These are phyloP conservation scores for Pituophis catenifer DNA, from an alignment of 2,113 vertebrate genomes.

Conservation along the genomic window DNA sequence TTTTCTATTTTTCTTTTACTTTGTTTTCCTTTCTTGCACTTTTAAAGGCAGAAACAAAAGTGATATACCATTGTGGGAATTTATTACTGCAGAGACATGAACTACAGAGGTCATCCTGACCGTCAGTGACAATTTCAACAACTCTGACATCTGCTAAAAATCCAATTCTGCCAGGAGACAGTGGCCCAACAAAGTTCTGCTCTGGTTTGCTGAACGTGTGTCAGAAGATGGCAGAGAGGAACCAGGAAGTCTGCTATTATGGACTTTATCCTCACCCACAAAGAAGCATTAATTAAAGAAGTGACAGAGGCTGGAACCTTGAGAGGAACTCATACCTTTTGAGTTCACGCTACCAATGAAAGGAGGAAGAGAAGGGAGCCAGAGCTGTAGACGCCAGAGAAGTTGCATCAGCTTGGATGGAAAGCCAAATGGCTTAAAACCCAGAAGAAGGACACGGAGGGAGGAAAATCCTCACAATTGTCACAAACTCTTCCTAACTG, in stretches of 20 bases:
- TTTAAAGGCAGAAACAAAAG: not conserved
- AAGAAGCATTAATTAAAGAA: not conserved
- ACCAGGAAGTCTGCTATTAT: not conserved
- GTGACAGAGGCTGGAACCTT: not conserved
- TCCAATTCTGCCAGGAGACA: not conserved
- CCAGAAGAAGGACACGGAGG: not conserved
- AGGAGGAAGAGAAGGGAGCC: not conserved
- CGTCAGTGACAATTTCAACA: not conserved
- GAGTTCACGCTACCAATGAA: not conserved
- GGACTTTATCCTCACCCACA: not conserved
- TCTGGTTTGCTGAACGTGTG: not conserved
- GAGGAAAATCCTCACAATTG: not conserved
- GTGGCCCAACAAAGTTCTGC: not conserved
- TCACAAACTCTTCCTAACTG: not conserved
- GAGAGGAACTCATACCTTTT: not conserved
- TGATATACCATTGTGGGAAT: not conserved
- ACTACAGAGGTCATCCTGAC: not conserved
- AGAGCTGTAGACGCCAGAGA: not conserved
- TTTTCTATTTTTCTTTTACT: not conserved
- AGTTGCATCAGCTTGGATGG: not conserved
- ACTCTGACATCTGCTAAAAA: not conserved
- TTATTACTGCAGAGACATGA: not conserved
- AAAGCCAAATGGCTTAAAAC: not conserved
- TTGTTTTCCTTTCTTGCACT: not conserved
- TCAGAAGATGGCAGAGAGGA: not conserved